Base-by-base conservation (phyloP, 2,797 vertebrate genomes). In the Sciaenops ocellatus region DNA sequence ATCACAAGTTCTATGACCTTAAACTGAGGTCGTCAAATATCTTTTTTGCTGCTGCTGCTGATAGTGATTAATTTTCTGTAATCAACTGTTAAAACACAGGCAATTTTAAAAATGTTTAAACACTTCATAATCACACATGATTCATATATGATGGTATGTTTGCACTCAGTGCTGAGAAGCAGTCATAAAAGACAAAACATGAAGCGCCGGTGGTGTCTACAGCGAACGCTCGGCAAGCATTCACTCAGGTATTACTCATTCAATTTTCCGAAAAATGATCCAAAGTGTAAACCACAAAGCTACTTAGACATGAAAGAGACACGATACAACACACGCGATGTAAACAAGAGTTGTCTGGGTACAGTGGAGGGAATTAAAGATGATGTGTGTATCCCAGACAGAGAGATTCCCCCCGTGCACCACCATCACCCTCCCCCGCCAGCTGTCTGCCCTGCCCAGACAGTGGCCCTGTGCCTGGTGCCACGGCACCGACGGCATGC, bases 381-480 rank as follows among this genome's bases (percentile, higher is more conserved):
- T 70, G 63, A 63, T 75, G 67, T 67, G 67, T 86, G 47, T 74
- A 76, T 87, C 73, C 70, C 72, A 85, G 84, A 84, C 73, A 79
- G 65, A 79, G 59, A 74, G 72, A 80, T 65, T 38, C 59, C 72
- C 22, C 67, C 50, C 34, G 5, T 12, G 34, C 52, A 50, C 68
- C 41, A 9, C 65, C 70, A 47, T 28, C 26, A 2, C 34, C 54
- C 44, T 20, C n/a, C 66, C 62, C 48, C 3, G 3, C 84, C 90
- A 93, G 92, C 92, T 93, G 92, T 93, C 89, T 68, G 78, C 76
- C 79, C 78, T 48, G 78, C 77, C 92, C 88, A 94, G 92, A 94
- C 92, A 89, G 89, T 78, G 88, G 90, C 81, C 78, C 78, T 59
- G 85, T 78, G 90, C 91, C 90, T 92, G 90, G 90, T 93, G 90